Percentiles rank a stretch among this genome's conserved stretches.
These are phyloP conservation scores for Exaiptasia diaphana DNA, from an alignment of 64 coral and sea anemone genomes.

Conservation along the genomic window DNA sequence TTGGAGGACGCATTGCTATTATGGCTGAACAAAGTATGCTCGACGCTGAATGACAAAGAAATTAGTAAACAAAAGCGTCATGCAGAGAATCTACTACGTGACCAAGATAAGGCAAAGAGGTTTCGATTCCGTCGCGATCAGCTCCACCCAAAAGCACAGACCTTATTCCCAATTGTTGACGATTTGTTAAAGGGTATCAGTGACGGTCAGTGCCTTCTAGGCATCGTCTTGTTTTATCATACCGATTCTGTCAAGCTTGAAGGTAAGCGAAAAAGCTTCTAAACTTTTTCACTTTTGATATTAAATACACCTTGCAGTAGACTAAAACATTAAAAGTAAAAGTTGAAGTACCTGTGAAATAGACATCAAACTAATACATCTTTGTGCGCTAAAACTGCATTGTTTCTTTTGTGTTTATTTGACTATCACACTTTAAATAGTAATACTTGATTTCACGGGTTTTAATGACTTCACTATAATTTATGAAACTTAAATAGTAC, in stretches of 20 bases:
- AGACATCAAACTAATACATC: too few relatives aligned
- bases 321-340: not conserved
- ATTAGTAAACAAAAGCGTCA: slow-evolving; percentile 58
- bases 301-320: not conserved
- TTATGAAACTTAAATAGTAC: too few relatives aligned
- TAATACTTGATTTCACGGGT: too few relatives aligned
- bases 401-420: too few relatives aligned
- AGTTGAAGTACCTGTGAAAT: too few relatives aligned
- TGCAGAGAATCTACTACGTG: slow-evolving; percentile 78
- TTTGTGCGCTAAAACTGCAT: too few relatives aligned
- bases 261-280: slow-evolving; percentile 70
- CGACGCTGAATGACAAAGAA: slow-evolving; percentile 64
- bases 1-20: slow-evolving; percentile 87
- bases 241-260: slow-evolving; percentile 72
- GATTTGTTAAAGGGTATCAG: slow-evolving; percentile 86
- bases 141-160: slow-evolving; percentile 81
- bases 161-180: slow-evolving; percentile 72
- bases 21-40: slow-evolving; percentile 85
- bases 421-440: too few relatives aligned
- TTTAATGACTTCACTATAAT: too few relatives aligned
- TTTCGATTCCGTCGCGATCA: slow-evolving; percentile 86
- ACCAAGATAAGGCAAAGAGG: slow-evolving; percentile 84
- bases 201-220: slow-evolving; percentile 80
- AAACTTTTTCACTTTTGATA: not conserved
- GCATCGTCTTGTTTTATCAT: slow-evolving; percentile 79